Base-by-base conservation (phyloP, 2,797 vertebrate species). In the Florisuga fusca region DNA sequence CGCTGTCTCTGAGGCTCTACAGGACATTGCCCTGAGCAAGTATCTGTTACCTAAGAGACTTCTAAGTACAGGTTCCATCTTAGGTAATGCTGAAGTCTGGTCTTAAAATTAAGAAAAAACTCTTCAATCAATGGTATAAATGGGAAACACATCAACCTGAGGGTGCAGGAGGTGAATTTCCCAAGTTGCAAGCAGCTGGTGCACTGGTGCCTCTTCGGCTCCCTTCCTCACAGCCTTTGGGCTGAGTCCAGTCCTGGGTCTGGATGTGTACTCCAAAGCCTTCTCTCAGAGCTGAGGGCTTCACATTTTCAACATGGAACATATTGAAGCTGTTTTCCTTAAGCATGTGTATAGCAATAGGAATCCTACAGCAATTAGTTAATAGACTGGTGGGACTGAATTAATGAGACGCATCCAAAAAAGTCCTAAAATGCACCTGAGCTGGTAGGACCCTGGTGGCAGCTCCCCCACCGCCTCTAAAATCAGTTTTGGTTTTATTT, bases 301-400 rank as follows among this genome's bases (percentile, higher is more conserved):
- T 53, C 48, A 5, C 27, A 0, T 31, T 33, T 20, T 8, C 22
- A 19, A 3, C 15, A 0, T 0, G 10, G 12, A 26, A 58, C 29
- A 46, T 9, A 10, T 0, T 5, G 2, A 21, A 26, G 21, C 43
- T 23, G 29, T 21, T 77, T 67, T 8, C 4, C 12, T 14, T 15
- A 3, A 7, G 74, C 2, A 2, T 0, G 0, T 9, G 45, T 4
- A 29, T 38, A 10, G 15, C 16, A 6, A 4, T 3, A 21, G 29
- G 43, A 27, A 57, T 12, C 22, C 36, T 29, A 1, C 27, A 6
- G 33, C 19, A 29, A 3, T 20, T 12, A 8, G 3, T 10, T 21
- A 27, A 4, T 16, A 1, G 8, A 15, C 29, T 3, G 22, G 11
- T 10, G 63, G 68, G n/a, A 22, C 31, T 17, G 23, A 61, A 15